Conservation (phyloP, 2,888 invertebrate genomes). For the Acrobasis consociella region DNA sequence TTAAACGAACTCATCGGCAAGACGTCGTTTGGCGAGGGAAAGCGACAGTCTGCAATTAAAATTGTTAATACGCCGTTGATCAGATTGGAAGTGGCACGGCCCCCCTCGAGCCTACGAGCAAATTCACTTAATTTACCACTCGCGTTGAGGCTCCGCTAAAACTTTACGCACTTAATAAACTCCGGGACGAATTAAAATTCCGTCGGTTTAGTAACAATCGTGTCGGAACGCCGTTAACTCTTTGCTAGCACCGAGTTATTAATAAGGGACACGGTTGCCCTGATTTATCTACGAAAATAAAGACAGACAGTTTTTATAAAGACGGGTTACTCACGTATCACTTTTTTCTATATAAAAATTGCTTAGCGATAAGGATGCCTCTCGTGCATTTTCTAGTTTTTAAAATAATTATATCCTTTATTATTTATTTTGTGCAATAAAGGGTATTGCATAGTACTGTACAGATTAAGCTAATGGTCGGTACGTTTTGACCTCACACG, state of each 20-base stretch:
- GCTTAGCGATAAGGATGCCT: no score
- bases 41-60: conserved; percentile 50
- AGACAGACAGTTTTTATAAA: conserved; percentile 39
- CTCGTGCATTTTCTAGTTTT: no score
- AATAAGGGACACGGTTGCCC: conserved; percentile 62
- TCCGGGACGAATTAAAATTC: conserved; percentile 78
- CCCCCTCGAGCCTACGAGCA: conserved; percentile 56
- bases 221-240: conserved; percentile 73
- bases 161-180: conserved; percentile 82
- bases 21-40: conserved; percentile 25
- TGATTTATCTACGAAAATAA: conserved; percentile 65
- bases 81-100: conserved; percentile 54
- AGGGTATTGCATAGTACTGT: no score
- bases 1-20: no score
- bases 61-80: conserved; percentile 60
- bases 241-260: conserved; percentile 64
- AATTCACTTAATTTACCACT: conserved; percentile 76
- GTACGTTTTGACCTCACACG: no score
- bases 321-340: no score
- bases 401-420: no score
- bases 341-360: no score
- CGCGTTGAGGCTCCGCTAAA: conserved; percentile 64
- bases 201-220: conserved; percentile 76
- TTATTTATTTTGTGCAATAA: no score
- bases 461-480: no score